Percentiles rank a stretch among this genome's conserved stretches.
Conservation (phyloP, 2,888 invertebrate genomes). For the Acrobasis repandana region DNA sequence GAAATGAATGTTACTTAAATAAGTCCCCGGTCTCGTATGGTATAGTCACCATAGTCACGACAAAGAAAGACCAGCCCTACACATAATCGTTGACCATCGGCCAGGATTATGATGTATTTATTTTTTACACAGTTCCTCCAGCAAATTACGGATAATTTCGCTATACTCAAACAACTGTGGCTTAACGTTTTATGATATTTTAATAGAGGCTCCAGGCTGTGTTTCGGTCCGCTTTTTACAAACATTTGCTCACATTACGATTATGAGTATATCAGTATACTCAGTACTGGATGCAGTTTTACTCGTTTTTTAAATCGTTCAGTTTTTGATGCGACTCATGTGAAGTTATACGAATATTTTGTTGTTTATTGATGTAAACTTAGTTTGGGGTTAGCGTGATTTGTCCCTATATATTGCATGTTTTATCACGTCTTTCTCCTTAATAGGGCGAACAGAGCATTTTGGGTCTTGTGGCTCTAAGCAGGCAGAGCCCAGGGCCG, state of each 20-base stretch:
- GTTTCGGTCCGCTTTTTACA: constrained; percentile 24
- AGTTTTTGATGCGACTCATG: no score
- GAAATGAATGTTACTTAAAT: no score
- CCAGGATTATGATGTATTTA: constrained; percentile 52
- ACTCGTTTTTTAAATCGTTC: background rate
- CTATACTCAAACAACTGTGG: constrained; percentile 25
- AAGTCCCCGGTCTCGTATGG: background rate
- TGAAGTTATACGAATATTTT: no score
- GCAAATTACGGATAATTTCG: constrained; percentile 56
- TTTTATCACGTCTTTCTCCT: no score
- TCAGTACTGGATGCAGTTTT: background rate
- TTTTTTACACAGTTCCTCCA: constrained; percentile 51
- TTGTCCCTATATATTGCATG: no score
- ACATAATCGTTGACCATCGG: constrained; percentile 35
- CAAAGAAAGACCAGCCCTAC: constrained; percentile 32
- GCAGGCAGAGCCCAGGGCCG: no score
- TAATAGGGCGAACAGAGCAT: no score
- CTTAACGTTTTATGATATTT: constrained; percentile 37
- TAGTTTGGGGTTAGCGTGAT: no score
- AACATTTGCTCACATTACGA: constrained; percentile 19
- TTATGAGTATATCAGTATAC: constrained; percentile 10
- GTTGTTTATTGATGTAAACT: no score
- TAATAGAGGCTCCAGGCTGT: constrained; percentile 37
- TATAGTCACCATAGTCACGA: constrained; percentile 25
- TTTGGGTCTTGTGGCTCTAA: no score